Evolutionary conservation across 2,113 vertebrate genomes (phyloP).

Genomic region (Phoenicopterus ruber): DNA sequence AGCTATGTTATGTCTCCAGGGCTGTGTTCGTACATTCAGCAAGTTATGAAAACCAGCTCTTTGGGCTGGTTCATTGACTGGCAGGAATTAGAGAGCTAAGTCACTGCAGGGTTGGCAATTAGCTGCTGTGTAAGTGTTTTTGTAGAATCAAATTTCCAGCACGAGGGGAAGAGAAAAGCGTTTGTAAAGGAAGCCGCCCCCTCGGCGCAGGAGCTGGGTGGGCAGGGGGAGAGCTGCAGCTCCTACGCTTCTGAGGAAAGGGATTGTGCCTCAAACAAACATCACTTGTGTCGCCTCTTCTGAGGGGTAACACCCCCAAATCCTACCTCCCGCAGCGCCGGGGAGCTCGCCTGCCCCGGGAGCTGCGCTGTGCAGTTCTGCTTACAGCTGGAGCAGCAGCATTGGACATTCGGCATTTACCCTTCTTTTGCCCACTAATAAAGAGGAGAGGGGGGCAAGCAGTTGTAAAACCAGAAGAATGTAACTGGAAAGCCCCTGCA

Average conservation of each 20-base stretch:
- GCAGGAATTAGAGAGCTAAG: conserved; percentile 35
- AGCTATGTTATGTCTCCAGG: not conserved
- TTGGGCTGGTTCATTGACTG: conserved; percentile 44
- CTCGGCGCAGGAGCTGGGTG: fast-evolving
- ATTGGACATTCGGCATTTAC: not conserved
- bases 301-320: not conserved
- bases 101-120: conserved; percentile 13
- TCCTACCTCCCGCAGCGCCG: fast-evolving
- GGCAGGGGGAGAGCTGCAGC: not conserved
- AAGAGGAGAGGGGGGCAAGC: not conserved
- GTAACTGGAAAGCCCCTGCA: not conserved
- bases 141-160: conserved; percentile 43
- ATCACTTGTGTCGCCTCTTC: not conserved
- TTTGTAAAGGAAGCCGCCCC: not conserved
- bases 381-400: not conserved
- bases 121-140: conserved; percentile 12
- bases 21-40: not conserved
- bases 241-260: not conserved
- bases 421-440: not conserved
- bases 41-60: not conserved
- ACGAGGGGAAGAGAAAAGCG: not conserved
- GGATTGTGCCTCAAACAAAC: not conserved
- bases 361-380: not conserved
- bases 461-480: not conserved
- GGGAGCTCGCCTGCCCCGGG: not conserved